Base-by-base conservation (phyloP, 2,888 invertebrate genomes). In the Charanyca ferruginea region DNA sequence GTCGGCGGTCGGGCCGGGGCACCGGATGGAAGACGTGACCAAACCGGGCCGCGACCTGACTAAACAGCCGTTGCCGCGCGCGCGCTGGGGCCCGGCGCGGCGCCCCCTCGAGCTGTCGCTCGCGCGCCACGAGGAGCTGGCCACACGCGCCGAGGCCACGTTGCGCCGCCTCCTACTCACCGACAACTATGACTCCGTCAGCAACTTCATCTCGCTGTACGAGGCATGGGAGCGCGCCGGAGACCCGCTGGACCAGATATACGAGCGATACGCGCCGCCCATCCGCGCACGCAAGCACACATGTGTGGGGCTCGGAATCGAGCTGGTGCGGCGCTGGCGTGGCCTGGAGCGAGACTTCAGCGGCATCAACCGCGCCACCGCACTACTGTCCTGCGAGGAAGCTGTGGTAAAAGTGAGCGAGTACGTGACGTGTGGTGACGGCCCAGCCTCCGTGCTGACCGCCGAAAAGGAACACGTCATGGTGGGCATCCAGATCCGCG, bases 381-480 rank as follows among this genome's bases (percentile, higher is more conserved):
- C 88, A 11, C 95, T 98, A 82, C 97, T 97, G 55, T 98, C 98
- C 16, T 98, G 98, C 88, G 98, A 98, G 94, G 99, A 99, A 94
- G 97, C 98, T 71, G 97, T 97, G 71, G 96, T 95, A 51, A 93
- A 96, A 62, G 93, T 96, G 52, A 94, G 96, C 74, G 96, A 96
- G 57, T 96, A 96, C 79, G 96, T 96, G 76, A 93, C 96, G 63
- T 92, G 95, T 70, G 96, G 96, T 9, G 96, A 96, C 54, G 87
- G 93, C 9, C 96, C 96, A 7, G 96, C 96, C 23, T 95, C 96
- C 69, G 96, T 96, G 76, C 96, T 97, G 44, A 96, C 96, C 54
- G 97, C 98, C 18, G 98, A 98, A 91, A 98, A 98, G 92, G 98
- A 98, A 90, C 98, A 98, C 91, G 98, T 98, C 48, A 96, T 98